Evolutionary conservation across 2,888 invertebrate species (phyloP), one percentile per base, ranked within the genome.

Genomic region (Hemaris fuciformis): DNA sequence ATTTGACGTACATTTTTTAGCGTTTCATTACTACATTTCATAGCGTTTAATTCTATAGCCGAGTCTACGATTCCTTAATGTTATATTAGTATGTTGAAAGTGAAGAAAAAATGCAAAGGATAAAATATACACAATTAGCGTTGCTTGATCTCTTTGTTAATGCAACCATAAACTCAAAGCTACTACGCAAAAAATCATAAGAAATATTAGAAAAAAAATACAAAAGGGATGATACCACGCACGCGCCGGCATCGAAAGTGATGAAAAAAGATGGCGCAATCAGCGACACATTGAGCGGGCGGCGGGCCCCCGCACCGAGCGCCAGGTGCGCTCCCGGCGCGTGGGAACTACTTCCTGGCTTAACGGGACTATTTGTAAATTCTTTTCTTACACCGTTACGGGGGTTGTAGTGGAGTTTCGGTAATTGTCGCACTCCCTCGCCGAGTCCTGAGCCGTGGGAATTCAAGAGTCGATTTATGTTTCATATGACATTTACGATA

Each of bases 231-330:
- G n/a, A n/a, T 23, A 6, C 25, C 7, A 48, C 25, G 48, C 48
- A 53, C 53, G 53, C 27, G 53, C 25, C 23, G 38, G n/a, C 18
- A 53, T 31, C 45, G 59, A 59, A 48, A 59, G 46, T 48, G 15
- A 59, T 7, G 15, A 8, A 48, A 60, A 27, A 60, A 48, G 15
- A 22, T 46, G 45, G 15, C 46, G 41, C 20, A 46, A 53, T 53
- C 22, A 34, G 15, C 34, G 57, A 27, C 57, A 63, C 60, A 48
- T 58, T 56, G 48, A 10, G 45, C 57, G 63, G 41, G 53, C 60
- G 41, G 61, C 62, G 65, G 63, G 63, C 63, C 65, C 66, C 64
- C 64, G 41, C 66, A 31, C n/a, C n/a, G n/a, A n/a, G n/a, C 53
- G 46, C 63, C 61, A 62, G 60, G 63, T 62, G 63, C 53, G 22